Conservation (phyloP, 2,113 vertebrate species). For the Elgaria multicarinata region DNA sequence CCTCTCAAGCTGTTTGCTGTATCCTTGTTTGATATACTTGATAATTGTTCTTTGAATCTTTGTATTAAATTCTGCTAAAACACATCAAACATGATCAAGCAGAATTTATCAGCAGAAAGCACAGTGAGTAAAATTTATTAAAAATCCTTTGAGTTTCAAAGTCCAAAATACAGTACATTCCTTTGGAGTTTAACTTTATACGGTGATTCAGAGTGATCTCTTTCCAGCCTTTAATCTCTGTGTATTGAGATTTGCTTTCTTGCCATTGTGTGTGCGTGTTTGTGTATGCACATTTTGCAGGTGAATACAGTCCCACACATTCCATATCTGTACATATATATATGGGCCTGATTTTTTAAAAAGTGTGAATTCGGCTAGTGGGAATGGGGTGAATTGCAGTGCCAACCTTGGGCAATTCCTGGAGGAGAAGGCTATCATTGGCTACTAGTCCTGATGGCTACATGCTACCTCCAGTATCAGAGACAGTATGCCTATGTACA, state of each 20-base stretch:
- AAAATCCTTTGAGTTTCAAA: conserved; percentile 71
- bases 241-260: conserved; percentile 65
- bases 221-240: conserved; percentile 69
- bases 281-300: conserved; percentile 51
- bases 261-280: conserved; percentile 49
- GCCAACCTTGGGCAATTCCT: background rate
- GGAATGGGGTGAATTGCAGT: background rate
- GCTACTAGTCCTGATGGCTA: no score
- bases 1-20: conserved; percentile 18
- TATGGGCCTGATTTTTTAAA: no score
- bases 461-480: no score
- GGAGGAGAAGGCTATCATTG: no score
- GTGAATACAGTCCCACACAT: conserved; percentile 40
- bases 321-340: no score
- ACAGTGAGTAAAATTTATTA: conserved; percentile 65
- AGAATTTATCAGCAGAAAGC: conserved; percentile 74
- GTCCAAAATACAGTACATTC: conserved; percentile 49
- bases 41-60: conserved; percentile 55
- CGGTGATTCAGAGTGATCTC: conserved; percentile 66
- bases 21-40: conserved; percentile 59
- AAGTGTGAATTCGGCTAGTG: conserved; percentile 34
- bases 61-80: conserved; percentile 59
- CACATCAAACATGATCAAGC: conserved; percentile 66
- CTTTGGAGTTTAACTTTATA: conserved; percentile 69
- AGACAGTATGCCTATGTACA: no score